These are phyloP conservation scores for Thermophis baileyi DNA, from an alignment of 2,113 vertebrate species.

Conservation along the genomic window DNA sequence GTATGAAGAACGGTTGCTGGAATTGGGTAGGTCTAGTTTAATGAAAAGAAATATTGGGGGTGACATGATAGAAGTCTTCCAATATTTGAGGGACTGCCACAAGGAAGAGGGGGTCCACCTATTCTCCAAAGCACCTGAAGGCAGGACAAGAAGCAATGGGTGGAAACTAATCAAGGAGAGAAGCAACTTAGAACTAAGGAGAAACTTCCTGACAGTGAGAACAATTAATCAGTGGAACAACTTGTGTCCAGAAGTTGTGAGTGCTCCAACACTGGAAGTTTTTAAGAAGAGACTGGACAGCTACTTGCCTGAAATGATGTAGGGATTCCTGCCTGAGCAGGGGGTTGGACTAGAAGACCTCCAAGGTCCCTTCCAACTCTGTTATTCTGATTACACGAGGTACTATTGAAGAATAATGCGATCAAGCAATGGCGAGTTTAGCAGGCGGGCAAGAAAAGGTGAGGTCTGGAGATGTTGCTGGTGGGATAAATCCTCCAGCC, in stretches of 20 bases:
- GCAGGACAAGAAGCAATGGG: neutral
- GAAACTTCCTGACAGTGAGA: neutral
- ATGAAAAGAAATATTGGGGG: neutral
- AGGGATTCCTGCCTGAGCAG: neutral
- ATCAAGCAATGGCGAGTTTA: neutral
- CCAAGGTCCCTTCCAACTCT: neutral
- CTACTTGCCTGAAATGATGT: neutral
- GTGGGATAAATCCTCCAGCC: neutral
- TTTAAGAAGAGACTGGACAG: neutral
- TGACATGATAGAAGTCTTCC: neutral
- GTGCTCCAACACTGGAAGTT: neutral
- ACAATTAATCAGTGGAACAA: neutral
- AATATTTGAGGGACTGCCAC: neutral
- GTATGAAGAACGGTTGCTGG: neutral
- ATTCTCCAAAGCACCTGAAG: neutral
- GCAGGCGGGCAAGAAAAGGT: neutral
- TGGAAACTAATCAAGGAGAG: neutral
- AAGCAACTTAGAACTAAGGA: neutral
- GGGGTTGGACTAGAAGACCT: neutral
- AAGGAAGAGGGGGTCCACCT: neutral
- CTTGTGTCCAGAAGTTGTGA: neutral
- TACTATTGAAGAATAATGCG: neutral
- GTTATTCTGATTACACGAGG: neutral
- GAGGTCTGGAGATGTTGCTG: neutral
- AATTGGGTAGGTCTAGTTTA: neutral